Percentiles rank a stretch among this genome's conserved stretches.
These are phyloP conservation scores for Sebastolobus alascanus DNA, from an alignment of 2,797 vertebrate species.

Conservation along the genomic window DNA sequence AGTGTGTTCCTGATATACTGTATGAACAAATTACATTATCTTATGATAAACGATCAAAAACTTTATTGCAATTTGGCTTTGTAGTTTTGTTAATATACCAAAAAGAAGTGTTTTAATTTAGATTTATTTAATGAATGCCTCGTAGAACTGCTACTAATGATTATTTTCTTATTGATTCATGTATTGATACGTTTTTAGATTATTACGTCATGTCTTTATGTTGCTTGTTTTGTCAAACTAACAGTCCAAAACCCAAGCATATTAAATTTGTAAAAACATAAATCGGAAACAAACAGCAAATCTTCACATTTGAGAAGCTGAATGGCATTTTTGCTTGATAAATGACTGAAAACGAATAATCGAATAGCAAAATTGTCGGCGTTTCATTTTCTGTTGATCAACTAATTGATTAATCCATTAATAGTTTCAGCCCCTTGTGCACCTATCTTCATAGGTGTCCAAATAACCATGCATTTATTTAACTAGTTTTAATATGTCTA, in stretches of 20 bases:
- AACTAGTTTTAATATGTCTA: neutral
- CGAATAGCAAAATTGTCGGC: neutral
- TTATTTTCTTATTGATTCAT: neutral
- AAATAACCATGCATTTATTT: conserved; percentile 14
- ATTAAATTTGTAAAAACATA: neutral
- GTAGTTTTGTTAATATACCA: conserved; percentile 1
- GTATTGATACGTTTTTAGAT: neutral
- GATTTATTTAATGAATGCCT: conserved; percentile 26
- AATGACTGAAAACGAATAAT: neutral
- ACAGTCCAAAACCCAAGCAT: neutral
- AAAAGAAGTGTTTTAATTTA: neutral
- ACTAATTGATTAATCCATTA: neutral
- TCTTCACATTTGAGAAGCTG: neutral
- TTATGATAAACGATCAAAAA: conserved; percentile 15
- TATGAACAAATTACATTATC: conserved; percentile 23
- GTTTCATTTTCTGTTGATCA: neutral
- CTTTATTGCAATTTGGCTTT: neutral
- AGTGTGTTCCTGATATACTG: conserved; percentile 3
- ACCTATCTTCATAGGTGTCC: neutral
- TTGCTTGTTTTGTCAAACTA: neutral
- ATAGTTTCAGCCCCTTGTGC: neutral
- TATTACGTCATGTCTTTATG: neutral
- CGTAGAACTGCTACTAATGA: neutral
- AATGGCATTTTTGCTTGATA: neutral
- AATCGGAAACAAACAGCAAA: neutral